Evolutionary conservation across 2,888 invertebrate genomes (phyloP).

Genomic region (Tachina fera): DNA sequence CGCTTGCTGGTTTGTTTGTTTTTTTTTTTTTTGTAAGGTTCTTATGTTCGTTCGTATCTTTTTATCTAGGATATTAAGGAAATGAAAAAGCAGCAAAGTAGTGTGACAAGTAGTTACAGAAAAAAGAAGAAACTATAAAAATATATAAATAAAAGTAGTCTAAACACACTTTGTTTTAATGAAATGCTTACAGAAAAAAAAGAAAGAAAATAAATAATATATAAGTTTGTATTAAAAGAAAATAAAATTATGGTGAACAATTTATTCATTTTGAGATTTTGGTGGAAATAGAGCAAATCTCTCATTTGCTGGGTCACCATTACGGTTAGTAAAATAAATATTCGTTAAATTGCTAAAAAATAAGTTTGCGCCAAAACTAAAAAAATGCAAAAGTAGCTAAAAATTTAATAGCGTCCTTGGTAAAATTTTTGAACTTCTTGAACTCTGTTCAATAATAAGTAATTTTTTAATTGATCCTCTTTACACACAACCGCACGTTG

Average conservation of each 20-base stretch:
- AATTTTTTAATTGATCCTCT: no score
- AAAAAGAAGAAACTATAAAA: constrained; percentile 69
- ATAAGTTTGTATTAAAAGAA: background rate
- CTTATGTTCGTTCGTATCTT: background rate
- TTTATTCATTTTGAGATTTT: constrained; percentile 33
- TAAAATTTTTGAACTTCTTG: no score
- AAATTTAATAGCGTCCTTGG: no score
- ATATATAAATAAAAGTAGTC: constrained; percentile 72
- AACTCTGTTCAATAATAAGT: no score
- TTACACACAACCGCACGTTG: no score
- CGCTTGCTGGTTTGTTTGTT: constrained; percentile 51
- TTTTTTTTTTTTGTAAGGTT: constrained; percentile 8
- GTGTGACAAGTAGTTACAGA: constrained; percentile 28
- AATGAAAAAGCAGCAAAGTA: constrained; percentile 12
- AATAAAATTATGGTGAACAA: background rate
- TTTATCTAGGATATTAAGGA: constrained; percentile 46
- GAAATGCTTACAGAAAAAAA: constrained; percentile 58
- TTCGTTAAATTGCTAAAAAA: background rate
- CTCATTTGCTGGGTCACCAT: background rate
- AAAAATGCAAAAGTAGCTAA: no score
- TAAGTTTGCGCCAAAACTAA: no score
- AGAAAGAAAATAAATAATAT: constrained; percentile 11
- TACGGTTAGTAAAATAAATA: background rate
- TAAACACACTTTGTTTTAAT: constrained; percentile 71
- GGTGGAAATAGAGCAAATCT: background rate